Base-by-base conservation (phyloP, 1,140 invertebrate genomes). In the Cephus cinctus region DNA sequence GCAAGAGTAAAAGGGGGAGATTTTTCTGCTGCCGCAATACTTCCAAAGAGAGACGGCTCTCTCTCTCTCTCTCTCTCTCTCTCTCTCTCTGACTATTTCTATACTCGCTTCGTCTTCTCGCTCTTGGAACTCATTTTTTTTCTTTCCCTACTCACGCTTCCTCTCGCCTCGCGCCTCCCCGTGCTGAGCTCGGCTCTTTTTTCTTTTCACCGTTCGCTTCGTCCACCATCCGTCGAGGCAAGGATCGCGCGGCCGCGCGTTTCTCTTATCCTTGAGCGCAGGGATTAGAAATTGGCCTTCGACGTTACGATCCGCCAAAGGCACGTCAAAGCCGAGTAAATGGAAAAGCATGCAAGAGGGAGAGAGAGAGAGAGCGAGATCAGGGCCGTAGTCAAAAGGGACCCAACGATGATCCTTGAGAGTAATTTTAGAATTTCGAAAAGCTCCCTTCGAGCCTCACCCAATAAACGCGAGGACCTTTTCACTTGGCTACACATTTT, bases 281-380 rank as follows among this genome's bases (percentile, higher is more conserved):
- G 55, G 50, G 65, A 69, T 67, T 72, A 71, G 69, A 73, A 75
- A 75, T 75, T 73, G 63, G 51, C 61, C 68, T 71, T 56, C 45
- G 34, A 47, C 19, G 14, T 36, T 36, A 18, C 15, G 19, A 11
- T 6, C 34, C 34, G 34, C 8, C 5, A 36, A 8, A 6, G 19
- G n/a, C n/a, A n/a, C n/a, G n/a, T n/a, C n/a, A n/a, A n/a, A n/a
- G n/a, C n/a, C n/a, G n/a, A n/a, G n/a, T n/a, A n/a, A n/a, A n/a
- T n/a, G n/a, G n/a, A n/a, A n/a, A n/a, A n/a, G n/a, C n/a, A n/a
- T n/a, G 31, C 36, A 16, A 18, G 49, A 30, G 32, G 38, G 6
- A 14, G 35, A 21, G 14, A 12, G 12, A 23, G 4, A 18, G 36
- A 38, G 19, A 43, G 20, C 9, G 35, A 19, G 45, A 49, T 41